phyloP scores from a whole-genome alignment of 2,888 invertebrate species.

The Dendrolimus pini region DNA sequence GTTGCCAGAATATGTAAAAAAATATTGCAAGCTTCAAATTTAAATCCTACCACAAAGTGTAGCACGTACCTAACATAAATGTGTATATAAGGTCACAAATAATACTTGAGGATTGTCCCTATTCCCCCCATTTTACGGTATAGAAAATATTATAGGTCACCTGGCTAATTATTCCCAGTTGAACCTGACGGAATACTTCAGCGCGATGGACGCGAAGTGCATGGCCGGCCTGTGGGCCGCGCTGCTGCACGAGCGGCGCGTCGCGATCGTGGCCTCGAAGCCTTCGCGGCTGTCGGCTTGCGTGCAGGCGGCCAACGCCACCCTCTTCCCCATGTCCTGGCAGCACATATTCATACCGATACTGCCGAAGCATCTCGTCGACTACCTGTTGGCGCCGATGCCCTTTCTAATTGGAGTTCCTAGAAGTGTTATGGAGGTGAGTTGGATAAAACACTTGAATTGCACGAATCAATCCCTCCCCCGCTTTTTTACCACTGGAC shows the following conservation, averaged over 20 bases:
- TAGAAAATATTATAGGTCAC: too few relatives aligned
- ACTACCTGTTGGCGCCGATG: conserved; percentile 97
- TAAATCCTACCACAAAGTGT: too few relatives aligned
- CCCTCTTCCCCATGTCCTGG: conserved; percentile 99
- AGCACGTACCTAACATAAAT: too few relatives aligned
- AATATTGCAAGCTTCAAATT: too few relatives aligned
- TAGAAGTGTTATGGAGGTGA: conserved; percentile 86
- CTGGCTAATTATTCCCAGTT: conserved; percentile 78
- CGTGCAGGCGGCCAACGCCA: conserved; percentile 94
- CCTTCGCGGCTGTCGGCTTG: conserved; percentile 93
- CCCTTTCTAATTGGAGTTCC: conserved; percentile 98
- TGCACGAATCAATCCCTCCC: too few relatives aligned
- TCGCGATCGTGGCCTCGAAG: conserved; percentile 94
- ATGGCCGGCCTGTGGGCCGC: conserved; percentile 98
- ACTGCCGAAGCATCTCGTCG: conserved; percentile 90
- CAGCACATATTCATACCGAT: conserved; percentile 99
- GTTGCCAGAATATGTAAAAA: too few relatives aligned
- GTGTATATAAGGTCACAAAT: too few relatives aligned
- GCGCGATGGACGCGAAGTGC: conserved; percentile 94
- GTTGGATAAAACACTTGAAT: background rate
- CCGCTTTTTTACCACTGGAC: too few relatives aligned
- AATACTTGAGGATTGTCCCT: too few relatives aligned
- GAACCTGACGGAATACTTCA: conserved; percentile 97
- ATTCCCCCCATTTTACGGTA: too few relatives aligned
- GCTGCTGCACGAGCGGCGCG: conserved; percentile 94